Conservation (phyloP, 2,113 vertebrate genomes). For the Poecilia latipinna region DNA sequence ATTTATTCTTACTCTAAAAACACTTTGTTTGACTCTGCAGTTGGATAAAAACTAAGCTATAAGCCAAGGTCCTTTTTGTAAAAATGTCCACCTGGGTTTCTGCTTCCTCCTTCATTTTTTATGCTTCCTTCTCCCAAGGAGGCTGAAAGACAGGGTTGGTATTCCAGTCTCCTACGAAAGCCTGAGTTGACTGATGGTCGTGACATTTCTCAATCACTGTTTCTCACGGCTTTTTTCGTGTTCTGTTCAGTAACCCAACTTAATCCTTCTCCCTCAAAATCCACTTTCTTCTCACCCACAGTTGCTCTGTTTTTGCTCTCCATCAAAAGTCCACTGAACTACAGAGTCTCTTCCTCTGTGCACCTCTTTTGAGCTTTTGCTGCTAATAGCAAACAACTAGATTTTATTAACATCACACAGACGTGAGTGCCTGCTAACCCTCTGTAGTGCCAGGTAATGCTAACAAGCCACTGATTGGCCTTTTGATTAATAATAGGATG, state of each 20-base stretch:
- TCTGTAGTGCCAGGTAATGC: constrained; percentile 56
- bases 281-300: constrained; percentile 19
- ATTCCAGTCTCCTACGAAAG: constrained; percentile 14
- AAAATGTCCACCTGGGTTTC: background rate
- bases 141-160: background rate
- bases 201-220: constrained; percentile 44
- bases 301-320: constrained; percentile 16
- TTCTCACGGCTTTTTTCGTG: constrained; percentile 22
- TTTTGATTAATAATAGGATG: constrained; percentile 65
- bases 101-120: constrained; percentile 4
- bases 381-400: constrained; percentile 57
- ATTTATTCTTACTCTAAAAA: background rate
- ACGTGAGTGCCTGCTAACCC: constrained; percentile 38
- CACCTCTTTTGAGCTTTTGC: constrained; percentile 35
- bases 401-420: constrained; percentile 45
- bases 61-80: background rate
- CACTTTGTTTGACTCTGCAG: background rate
- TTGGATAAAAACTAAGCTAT: background rate
- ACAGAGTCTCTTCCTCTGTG: constrained; percentile 29
- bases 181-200: constrained; percentile 39
- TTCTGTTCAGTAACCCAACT: constrained; percentile 33
- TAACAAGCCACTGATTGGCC: constrained; percentile 63
- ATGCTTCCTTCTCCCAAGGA: constrained; percentile 15
- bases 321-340: constrained; percentile 56
- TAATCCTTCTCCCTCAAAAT: constrained; percentile 41